A percentile compares a stretch with the other conserved stretches of the same genome.
phyloP scores from a whole-genome alignment of 2,113 vertebrate genomes.

The Athene cunicularia region DNA sequence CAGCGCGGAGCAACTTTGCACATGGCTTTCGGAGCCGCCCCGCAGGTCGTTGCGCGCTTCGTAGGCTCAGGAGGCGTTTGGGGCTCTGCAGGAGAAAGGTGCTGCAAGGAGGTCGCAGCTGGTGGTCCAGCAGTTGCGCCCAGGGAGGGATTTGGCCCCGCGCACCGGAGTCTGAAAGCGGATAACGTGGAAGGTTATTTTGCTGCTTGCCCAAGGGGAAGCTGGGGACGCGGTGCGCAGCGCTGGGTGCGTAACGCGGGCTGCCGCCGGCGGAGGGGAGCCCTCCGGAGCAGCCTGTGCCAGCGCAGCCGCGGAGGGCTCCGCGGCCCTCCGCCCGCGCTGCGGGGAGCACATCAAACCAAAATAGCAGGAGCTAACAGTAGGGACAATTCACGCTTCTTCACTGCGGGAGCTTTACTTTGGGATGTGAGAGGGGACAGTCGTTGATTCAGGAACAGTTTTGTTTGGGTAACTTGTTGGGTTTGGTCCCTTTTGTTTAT shows the following conservation, averaged over 20 bases:
- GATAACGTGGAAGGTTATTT: not conserved
- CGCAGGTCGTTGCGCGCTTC: not conserved
- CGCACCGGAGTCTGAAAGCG: not conserved
- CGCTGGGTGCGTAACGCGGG: not conserved
- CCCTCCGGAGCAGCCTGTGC: not conserved
- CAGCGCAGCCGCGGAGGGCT: not conserved
- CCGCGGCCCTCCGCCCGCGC: fast-evolving
- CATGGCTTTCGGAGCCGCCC: not conserved
- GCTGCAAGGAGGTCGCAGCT: not conserved
- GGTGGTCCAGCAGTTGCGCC: not conserved
- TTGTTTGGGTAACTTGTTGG: not conserved
- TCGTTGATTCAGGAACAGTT: not conserved
- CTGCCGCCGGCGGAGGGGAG: not conserved
- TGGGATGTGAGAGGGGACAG: not conserved
- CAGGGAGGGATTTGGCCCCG: not conserved
- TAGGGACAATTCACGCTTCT: not conserved
- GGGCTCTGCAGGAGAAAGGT: not conserved
- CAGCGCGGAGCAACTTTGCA: not conserved
- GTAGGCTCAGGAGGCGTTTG: not conserved
- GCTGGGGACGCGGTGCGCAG: not conserved
- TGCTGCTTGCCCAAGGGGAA: fast-evolving
- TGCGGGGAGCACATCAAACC: not conserved
- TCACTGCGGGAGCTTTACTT: not conserved
- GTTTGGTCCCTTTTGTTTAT: not conserved
- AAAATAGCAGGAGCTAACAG: not conserved